Evolutionary conservation across 2,797 vertebrate species (phyloP).

Genomic region (Poeciliopsis infans): DNA sequence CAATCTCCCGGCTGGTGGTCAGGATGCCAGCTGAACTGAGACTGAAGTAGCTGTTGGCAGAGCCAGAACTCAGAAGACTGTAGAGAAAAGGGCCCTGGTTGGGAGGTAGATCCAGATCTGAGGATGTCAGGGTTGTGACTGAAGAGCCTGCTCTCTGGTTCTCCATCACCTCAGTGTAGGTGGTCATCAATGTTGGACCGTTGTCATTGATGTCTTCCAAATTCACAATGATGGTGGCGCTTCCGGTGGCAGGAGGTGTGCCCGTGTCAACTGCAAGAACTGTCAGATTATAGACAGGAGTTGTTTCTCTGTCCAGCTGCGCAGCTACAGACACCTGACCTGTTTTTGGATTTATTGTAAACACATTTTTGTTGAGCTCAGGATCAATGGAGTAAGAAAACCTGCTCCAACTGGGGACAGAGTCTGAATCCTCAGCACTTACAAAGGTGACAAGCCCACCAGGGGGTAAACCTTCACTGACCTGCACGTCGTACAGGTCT

Average conservation of each 20-base stretch:
- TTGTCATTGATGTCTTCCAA: slow-evolving; percentile 98
- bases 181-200: slow-evolving; percentile 86
- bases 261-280: slow-evolving; percentile 93
- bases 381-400: slow-evolving; percentile 93
- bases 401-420: slow-evolving; percentile 96
- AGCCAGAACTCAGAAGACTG: slow-evolving; percentile 87
- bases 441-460: slow-evolving; percentile 95
- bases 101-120: slow-evolving; percentile 92
- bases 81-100: slow-evolving; percentile 96
- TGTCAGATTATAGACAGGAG: slow-evolving; percentile 91
- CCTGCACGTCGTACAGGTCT: slow-evolving; percentile 86
- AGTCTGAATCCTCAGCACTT: slow-evolving; percentile 95
- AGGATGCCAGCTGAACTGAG: slow-evolving; percentile 88
- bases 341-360: slow-evolving; percentile 93
- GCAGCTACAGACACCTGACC: slow-evolving; percentile 94
- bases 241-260: slow-evolving; percentile 90
- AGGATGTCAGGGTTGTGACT: slow-evolving; percentile 87
- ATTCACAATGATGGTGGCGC: slow-evolving; percentile 88
- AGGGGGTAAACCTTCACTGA: slow-evolving; percentile 91
- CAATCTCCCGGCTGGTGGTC: slow-evolving; percentile 92
- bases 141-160: slow-evolving; percentile 89
- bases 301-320: slow-evolving; percentile 90
- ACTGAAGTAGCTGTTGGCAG: slow-evolving; percentile 91
- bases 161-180: slow-evolving; percentile 90
- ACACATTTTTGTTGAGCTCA: slow-evolving; percentile 87